These are phyloP conservation scores for Nezara viridula DNA, from an alignment of 2,888 invertebrate species.

Conservation along the genomic window DNA sequence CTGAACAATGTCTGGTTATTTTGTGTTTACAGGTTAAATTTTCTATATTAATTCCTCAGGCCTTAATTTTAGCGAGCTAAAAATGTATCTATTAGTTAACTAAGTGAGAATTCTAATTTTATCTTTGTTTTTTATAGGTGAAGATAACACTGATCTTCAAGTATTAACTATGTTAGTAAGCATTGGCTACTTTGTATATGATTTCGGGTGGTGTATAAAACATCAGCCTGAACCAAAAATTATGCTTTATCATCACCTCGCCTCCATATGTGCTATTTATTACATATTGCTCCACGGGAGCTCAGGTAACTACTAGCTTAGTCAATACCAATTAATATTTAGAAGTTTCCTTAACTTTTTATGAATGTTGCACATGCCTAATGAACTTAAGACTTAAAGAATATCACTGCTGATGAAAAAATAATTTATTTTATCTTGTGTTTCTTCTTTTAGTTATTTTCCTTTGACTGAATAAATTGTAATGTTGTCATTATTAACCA, in stretches of 20 bases:
- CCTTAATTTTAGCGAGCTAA: background rate
- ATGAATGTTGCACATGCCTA: background rate
- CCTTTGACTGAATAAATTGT: no score
- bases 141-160: slow-evolving; percentile 68
- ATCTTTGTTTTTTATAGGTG: slow-evolving; percentile 66
- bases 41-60: background rate
- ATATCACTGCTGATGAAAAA: no score
- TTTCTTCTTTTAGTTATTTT: no score
- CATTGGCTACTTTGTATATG: slow-evolving; percentile 77
- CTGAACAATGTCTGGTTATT: background rate
- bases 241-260: slow-evolving; percentile 74
- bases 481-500: no score
- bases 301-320: slow-evolving; percentile 68
- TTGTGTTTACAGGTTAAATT: no score
- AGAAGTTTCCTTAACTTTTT: background rate
- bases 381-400: no score
- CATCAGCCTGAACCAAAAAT: slow-evolving; percentile 72
- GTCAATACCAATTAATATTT: background rate
- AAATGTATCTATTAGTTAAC: background rate
- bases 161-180: slow-evolving; percentile 73
- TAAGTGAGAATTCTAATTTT: background rate
- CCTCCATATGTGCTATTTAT: slow-evolving; percentile 72
- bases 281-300: slow-evolving; percentile 72
- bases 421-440: no score
- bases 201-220: slow-evolving; percentile 74